A percentile compares a stretch with the other conserved stretches of the same genome.
phyloP scores from a whole-genome alignment of 2,888 invertebrate genomes.

The Parnassius apollo region DNA sequence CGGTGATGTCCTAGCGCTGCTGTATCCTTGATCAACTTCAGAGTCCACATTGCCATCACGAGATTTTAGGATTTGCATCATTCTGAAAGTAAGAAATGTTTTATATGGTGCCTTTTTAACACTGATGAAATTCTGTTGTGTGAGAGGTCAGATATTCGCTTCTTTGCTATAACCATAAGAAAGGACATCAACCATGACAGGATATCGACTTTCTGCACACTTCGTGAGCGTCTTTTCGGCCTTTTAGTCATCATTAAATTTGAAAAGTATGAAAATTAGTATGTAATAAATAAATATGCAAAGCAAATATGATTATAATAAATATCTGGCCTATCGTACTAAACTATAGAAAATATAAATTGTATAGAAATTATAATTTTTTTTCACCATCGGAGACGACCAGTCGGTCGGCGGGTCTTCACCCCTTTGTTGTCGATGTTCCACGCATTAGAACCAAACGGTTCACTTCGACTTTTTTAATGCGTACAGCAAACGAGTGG shows the following conservation, averaged over 20 bases:
- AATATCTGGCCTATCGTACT: no score
- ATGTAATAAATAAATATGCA: no score
- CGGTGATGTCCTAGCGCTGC: conserved; percentile 65
- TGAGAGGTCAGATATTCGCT: conserved; percentile 47
- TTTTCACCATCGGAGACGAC: no score
- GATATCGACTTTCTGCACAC: conserved; percentile 59
- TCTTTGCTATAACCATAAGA: conserved; percentile 63
- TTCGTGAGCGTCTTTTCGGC: conserved; percentile 58
- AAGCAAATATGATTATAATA: no score
- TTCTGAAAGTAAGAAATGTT: conserved; percentile 45
- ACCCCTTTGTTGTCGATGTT: no score
- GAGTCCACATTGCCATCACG: conserved; percentile 52
- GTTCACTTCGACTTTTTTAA: no score
- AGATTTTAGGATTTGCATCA: conserved; percentile 70
- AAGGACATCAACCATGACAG: conserved; percentile 45
- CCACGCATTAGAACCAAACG: no score
- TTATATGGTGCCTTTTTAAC: not conserved
- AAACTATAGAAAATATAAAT: no score
- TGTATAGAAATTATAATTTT: no score
- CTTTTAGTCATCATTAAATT: conserved; percentile 59
- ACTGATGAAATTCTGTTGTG: not conserved
- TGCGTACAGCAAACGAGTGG: no score
- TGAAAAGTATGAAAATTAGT: not conserved
- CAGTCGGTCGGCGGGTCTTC: no score
- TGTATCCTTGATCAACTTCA: conserved; percentile 66